Evolutionary conservation across 2,888 invertebrate genomes (phyloP).

Genomic region (Eumerus sabulonum): DNA sequence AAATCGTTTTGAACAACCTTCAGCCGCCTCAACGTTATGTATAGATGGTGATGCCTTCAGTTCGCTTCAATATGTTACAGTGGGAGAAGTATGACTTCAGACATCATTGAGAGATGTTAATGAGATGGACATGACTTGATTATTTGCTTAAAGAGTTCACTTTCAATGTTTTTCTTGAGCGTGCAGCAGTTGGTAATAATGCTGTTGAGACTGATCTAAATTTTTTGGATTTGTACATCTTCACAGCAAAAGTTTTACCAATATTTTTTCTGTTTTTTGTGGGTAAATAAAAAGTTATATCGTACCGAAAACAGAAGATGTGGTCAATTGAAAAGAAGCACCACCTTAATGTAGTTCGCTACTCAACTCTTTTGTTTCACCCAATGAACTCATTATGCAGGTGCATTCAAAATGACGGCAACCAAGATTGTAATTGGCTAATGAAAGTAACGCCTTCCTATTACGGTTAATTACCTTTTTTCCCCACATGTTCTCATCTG

Average conservation of each 20-base stretch:
- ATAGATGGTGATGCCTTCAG: conserved; percentile 16
- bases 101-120: conserved; percentile 56
- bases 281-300: too few species aligned
- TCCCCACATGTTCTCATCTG: conserved; percentile 38
- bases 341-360: conserved; percentile 21
- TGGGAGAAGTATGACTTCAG: conserved; percentile 53
- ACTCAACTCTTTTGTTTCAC: conserved; percentile 43
- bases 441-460: conserved; percentile 44
- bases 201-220: too few species aligned
- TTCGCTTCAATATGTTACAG: conserved; percentile 21
- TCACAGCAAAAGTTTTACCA: too few species aligned
- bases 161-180: neutral
- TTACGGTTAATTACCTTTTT: conserved; percentile 58
- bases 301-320: too few species aligned
- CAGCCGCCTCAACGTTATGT: conserved; percentile 23
- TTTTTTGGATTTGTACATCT: too few species aligned
- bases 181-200: too few species aligned
- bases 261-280: too few species aligned
- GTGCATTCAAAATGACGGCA: conserved; percentile 61
- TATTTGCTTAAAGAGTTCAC: conserved; percentile 49
- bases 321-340: too few species aligned
- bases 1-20: conserved; percentile 37
- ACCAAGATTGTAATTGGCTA: conserved; percentile 40
- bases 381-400: neutral
- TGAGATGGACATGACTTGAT: conserved; percentile 62